Conservation (phyloP, 2,797 vertebrate genomes). For the Sebastes hubbsi region DNA sequence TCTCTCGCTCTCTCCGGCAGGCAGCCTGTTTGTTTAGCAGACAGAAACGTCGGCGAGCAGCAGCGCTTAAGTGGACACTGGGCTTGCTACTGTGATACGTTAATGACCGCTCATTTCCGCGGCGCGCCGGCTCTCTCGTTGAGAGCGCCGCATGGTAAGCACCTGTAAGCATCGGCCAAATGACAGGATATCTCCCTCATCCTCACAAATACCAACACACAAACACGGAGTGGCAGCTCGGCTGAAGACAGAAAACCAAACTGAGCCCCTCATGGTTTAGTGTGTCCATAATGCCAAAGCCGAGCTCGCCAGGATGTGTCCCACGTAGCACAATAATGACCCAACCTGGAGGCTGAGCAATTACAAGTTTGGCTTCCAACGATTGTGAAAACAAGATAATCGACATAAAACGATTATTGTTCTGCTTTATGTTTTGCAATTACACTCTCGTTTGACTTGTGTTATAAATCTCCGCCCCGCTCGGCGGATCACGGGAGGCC, state of each 20-base stretch:
- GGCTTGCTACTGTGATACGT: conserved; percentile 55
- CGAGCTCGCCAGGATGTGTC: not conserved
- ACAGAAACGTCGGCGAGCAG: conserved; percentile 26
- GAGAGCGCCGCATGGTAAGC: conserved; percentile 27
- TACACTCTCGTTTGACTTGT: not conserved
- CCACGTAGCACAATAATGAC: not conserved
- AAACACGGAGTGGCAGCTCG: not conserved
- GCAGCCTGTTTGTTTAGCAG: conserved; percentile 61
- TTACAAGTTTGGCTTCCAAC: not conserved
- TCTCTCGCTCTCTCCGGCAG: conserved; percentile 3
- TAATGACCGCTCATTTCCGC: conserved; percentile 49
- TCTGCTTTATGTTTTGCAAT: not conserved
- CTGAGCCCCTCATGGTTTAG: not conserved
- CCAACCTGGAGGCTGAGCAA: not conserved
- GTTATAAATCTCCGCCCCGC: too few species aligned
- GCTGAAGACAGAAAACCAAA: conserved; percentile 8
- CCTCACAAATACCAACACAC: conserved; percentile 22
- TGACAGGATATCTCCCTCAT: conserved; percentile 29
- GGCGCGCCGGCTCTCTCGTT: not conserved
- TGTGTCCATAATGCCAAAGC: not conserved
- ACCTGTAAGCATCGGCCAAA: conserved; percentile 54
- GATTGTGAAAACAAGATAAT: not conserved
- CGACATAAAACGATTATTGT: not conserved
- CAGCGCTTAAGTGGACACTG: conserved; percentile 46
- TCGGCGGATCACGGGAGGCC: too few species aligned